Percentiles rank a stretch among this genome's conserved stretches.
phyloP scores from a whole-genome alignment of 2,888 invertebrate genomes.

The Lacanobia wlatinum region DNA sequence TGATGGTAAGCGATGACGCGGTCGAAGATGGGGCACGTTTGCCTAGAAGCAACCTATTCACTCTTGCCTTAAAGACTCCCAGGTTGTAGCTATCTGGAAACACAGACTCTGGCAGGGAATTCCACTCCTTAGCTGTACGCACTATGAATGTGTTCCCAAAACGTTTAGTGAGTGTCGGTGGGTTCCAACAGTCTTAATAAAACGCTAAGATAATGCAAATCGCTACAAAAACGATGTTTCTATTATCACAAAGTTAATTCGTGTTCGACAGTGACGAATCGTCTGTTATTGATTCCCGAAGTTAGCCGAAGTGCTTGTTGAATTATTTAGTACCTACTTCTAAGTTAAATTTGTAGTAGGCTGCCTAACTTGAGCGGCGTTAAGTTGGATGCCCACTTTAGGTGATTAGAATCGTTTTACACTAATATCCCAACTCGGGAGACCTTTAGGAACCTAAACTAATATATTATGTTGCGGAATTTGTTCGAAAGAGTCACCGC shows the following conservation, averaged over 20 bases:
- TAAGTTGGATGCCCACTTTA: constrained; percentile 3
- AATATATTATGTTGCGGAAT: no score
- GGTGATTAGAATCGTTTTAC: neutral
- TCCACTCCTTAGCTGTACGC: no score
- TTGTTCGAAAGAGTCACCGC: no score
- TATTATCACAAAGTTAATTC: constrained; percentile 16
- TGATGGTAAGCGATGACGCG: no score
- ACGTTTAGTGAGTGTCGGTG: no score
- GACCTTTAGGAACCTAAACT: no score
- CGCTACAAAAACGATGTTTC: neutral
- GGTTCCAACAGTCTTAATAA: neutral
- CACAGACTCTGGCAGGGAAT: no score
- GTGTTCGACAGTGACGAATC: constrained; percentile 19
- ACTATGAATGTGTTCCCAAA: no score
- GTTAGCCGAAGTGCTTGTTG: constrained; percentile 12
- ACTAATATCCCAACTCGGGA: neutral
- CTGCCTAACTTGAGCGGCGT: neutral
- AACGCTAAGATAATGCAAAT: neutral
- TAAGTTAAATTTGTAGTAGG: constrained; percentile 22
- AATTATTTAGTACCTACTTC: constrained; percentile 38
- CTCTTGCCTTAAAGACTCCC: no score
- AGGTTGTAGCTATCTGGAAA: no score
- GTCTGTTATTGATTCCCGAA: constrained; percentile 28
- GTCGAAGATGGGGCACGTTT: no score
- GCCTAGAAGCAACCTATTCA: no score